Conservation (phyloP, 1,140 invertebrate genomes). For the Macrobrachium nipponense region DNA sequence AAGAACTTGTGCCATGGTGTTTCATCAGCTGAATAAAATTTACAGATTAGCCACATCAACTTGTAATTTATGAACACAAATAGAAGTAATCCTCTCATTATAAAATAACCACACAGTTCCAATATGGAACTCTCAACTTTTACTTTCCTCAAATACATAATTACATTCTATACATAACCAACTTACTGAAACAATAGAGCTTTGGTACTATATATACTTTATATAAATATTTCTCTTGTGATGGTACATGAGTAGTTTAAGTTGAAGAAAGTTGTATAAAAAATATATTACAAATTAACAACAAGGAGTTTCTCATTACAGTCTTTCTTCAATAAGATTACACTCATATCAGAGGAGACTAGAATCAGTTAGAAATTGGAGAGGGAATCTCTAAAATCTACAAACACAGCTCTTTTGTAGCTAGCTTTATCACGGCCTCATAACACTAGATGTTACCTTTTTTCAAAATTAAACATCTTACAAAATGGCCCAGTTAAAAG, state of each 20-base stretch:
- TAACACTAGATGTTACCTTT: too few species aligned
- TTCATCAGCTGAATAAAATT: constrained; percentile 27
- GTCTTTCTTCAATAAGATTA: constrained; percentile 24
- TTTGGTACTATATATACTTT: constrained; percentile 39
- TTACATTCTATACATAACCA: constrained; percentile 45
- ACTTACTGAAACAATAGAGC: constrained; percentile 41
- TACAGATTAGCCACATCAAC: too few species aligned
- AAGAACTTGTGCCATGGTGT: constrained; percentile 34
- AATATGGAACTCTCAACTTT: constrained; percentile 44
- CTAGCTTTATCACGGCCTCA: neutral
- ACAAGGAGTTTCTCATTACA: constrained; percentile 18
- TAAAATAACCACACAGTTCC: constrained; percentile 35
- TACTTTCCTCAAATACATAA: constrained; percentile 15
- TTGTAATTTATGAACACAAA: too few species aligned
- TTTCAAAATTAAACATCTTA: neutral
- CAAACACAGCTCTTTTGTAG: constrained; percentile 18
- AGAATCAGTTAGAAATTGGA: constrained; percentile 8
- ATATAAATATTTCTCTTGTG: constrained; percentile 31
- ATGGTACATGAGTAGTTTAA: constrained; percentile 4
- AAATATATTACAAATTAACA: constrained; percentile 31
- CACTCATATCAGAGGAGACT: constrained; percentile 20
- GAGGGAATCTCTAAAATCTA: neutral
- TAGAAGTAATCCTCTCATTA: neutral
- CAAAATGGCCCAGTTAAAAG: neutral
- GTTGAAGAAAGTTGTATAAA: constrained; percentile 11